Evolutionary conservation across 2,888 invertebrate species (phyloP), one percentile per base, ranked within the genome.

Genomic region (Orthonychiurus folsomi): DNA sequence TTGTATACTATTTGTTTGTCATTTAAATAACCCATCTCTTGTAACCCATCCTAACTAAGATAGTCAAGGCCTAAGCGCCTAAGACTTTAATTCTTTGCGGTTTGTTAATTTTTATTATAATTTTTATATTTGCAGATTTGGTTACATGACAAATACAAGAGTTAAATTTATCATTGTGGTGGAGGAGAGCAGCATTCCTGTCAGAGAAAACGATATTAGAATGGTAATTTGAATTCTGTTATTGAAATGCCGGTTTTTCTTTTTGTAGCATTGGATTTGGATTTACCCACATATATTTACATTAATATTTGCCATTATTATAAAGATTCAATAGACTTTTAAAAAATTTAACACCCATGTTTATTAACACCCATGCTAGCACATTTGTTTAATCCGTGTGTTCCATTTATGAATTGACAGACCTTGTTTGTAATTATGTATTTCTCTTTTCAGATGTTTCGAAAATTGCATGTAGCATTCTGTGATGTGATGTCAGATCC

Each of bases 71-170:
- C 48, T 47, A 47, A 47, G 48, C 48, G 48, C 48, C 15, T 47
- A 12, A 47, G 12, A 12, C 15, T 12, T 47, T n/a, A n/a, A n/a
- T n/a, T n/a, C n/a, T 53, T 53, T 9, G 12, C 12, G 9, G 20
- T 48, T n/a, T 12, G n/a, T 12, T 48, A 48, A 15, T 48, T n/a
- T 15, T 48, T 12, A 48, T n/a, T 20, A 53, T n/a, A 15, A 26
- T 48, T 53, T 15, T 50, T 52, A 60, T 65, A 66, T 48, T 78
- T 81, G 59, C 72, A 91, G 90, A 73, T 91, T 89, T 80, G 96
- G 96, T 1, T 96, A 94, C 79, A 92, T 94, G 9, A 95, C 95
- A n/a, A 96, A 95, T 75, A 95, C 95, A 0, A 89, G 89, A 80
- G 88, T 95, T 9, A 96, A 96, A 78, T 87, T 96, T 75, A 87